Percentiles rank a stretch among this genome's conserved stretches.
phyloP scores from a whole-genome alignment of 2,888 invertebrate species.

The Hirudinaria manillensis region DNA sequence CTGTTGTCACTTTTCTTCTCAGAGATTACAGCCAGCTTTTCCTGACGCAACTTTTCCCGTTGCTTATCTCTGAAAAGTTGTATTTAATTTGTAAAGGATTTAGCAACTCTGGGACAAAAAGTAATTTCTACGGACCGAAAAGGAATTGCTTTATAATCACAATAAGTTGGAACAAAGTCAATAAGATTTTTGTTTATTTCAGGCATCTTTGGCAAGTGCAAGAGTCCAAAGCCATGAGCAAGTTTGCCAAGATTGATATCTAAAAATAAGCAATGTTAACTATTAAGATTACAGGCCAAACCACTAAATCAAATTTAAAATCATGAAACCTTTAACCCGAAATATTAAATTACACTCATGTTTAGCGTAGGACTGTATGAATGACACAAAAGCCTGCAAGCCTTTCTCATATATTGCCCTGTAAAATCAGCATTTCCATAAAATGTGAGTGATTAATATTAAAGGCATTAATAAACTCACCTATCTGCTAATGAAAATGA shows the following conservation, averaged over 20 bases:
- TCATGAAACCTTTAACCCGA: constrained; percentile 64
- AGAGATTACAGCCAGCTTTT: constrained; percentile 64
- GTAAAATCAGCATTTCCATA: constrained; percentile 32
- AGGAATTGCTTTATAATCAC: constrained; percentile 70
- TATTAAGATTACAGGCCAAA: neutral
- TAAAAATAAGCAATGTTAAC: constrained; percentile 42
- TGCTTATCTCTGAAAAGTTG: constrained; percentile 62
- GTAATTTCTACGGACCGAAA: constrained; percentile 57
- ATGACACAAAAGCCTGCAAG: constrained; percentile 87
- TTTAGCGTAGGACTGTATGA: constrained; percentile 83
- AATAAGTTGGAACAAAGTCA: constrained; percentile 60
- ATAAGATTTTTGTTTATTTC: constrained; percentile 70
- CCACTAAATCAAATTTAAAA: neutral
- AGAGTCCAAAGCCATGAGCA: constrained; percentile 80
- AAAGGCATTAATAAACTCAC: too few relatives aligned
- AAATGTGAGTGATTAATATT: neutral
- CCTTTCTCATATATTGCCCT: constrained; percentile 77
- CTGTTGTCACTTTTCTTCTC: neutral
- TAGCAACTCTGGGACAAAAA: neutral
- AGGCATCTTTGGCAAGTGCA: constrained; percentile 89
- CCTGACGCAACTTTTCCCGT: constrained; percentile 67
- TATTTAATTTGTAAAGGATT: neutral
- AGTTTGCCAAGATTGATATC: constrained; percentile 77
- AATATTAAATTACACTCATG: constrained; percentile 88
- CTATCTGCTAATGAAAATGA: too few relatives aligned